Base-by-base conservation (phyloP, 2,797 vertebrate genomes). In the Hippocampus kuda region DNA sequence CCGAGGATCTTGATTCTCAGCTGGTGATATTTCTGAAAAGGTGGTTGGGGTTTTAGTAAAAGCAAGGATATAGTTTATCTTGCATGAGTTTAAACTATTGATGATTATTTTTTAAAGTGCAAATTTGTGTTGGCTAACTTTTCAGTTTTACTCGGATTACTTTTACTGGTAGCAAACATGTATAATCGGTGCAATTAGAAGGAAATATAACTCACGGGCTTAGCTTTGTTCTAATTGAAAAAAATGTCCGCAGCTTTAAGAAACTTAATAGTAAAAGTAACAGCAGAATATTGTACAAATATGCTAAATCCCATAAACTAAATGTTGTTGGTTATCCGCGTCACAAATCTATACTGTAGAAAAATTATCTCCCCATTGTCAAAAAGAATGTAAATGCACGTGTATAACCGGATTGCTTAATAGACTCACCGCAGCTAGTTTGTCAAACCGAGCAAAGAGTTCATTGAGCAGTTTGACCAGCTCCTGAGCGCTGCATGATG, bases 371-470 rank as follows among this genome's bases (percentile, higher is more conserved):
- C 44, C 44, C 16, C 2, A 18, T 49, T 38, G 62, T 64, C 46
- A 66, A 66, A 66, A 66, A 24, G 4, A 51, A 20, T 38, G 11
- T 15, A 8, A 51, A 20, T 38, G 4, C 5, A 41, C 9, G 4
- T 26, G 22, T 42, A 44, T 5, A 64, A 44, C 34, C n/a, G n/a
- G 4, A 15, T 24, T 15, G 13, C 15, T 38, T 10, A n/a, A 27
- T 56, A 0, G 24, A 78, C 94, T 94, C 75, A 97, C 95, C 0
- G 92, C 93, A 2, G 95, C 95, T 79, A 98, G 88, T 83, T 96
- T 98, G 90, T 98, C 95, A 0, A 98, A 98, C 68, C 95, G 93
- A 48, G 95, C 95, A 0, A 98, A 97, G 68, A 98, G 91, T 84
- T 98, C 94, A 0, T 98, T 98, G 67, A 98, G 92, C 74, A 98